Percentiles rank a stretch among this genome's conserved stretches.
These are phyloP conservation scores for Phenganax stokvisi DNA, from an alignment of 92 coral and sea anemone species.

Conservation along the genomic window DNA sequence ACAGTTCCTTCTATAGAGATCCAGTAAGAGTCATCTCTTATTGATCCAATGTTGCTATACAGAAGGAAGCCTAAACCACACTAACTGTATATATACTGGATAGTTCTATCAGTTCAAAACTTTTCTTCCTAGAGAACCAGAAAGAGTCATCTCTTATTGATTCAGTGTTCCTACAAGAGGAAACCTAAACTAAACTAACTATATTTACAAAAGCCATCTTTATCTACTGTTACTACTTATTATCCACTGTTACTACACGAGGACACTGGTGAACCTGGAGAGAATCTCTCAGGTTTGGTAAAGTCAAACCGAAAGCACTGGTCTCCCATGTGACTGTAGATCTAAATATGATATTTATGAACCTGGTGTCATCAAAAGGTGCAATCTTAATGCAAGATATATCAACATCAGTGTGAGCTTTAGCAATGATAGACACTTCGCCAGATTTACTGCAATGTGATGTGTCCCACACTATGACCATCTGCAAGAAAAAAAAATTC, in stretches of 20 bases:
- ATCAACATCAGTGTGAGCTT: constrained; percentile 97
- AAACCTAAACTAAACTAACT: neutral
- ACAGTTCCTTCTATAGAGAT: too few species aligned
- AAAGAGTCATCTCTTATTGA: neutral
- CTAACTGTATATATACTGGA: too few species aligned
- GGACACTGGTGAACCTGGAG: neutral
- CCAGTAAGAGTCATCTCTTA: too few species aligned
- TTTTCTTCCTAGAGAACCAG: neutral
- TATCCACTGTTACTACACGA: constrained; percentile 7
- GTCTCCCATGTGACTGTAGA: neutral
- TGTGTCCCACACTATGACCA: constrained; percentile 95
- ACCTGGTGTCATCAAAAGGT: constrained; percentile 97
- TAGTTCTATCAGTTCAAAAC: too few species aligned
- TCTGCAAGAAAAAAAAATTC: constrained; percentile 33
- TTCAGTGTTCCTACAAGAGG: neutral
- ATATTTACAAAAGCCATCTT: neutral
- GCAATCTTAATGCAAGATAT: constrained; percentile 88
- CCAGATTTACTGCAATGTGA: constrained; percentile 86
- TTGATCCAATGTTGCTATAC: neutral
- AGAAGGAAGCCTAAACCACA: too few species aligned
- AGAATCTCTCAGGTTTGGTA: too few species aligned
- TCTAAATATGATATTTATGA: neutral
- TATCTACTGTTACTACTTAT: neutral
- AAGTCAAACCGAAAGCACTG: neutral
- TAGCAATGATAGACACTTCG: constrained; percentile 77